Base-by-base conservation (phyloP, 2,888 invertebrate species). In the Caradrina kadenii region DNA sequence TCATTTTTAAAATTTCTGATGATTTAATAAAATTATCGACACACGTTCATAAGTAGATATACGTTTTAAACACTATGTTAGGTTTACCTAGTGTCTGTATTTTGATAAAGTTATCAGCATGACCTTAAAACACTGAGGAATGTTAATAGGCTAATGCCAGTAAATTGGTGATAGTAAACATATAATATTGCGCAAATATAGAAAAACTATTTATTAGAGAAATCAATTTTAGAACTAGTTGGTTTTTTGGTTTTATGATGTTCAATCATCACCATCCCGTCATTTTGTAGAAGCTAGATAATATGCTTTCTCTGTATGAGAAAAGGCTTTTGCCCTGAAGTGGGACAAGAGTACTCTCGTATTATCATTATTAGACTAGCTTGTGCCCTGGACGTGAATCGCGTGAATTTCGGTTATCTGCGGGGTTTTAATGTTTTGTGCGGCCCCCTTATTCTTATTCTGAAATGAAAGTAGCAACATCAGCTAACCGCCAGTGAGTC, bases 31-130 rank as follows among this genome's bases (percentile, higher is more conserved):
- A 55, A 31, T 42, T 48, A 71, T 63, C 19, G 7, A 19, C 7
- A 45, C 19, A 62, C 8, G 31, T 71, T 69, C 21, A 8, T 49
- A 45, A 50, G 21, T 60, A 48, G 10, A 19, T 8, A 22, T 42
- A 31, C 7, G 31, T 59, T 53, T 56, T n/a, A 59, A 50, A 59
- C 39, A 35, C 49, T 72, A 17, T 45, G 17, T 45, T 39, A 54
- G 53, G 63, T 17, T 49, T 50, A 49, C 5, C 39, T 53, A 35
- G 5, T 50, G 15, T 39, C 55, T 53, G 21, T 45, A 19, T 53
- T 50, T 62, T 39, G 39, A 59, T 65, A 63, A 65, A 65, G 26
- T 77, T 76, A 76, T 73, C 78, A 55, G 10, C 6, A 42, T 62
- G 73, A 72, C 63, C 67, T 64, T 22, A 72, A 35, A 58, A 62